phyloP scores from a whole-genome alignment of 2,888 invertebrate genomes.

The Scotopteryx bipunctaria region DNA sequence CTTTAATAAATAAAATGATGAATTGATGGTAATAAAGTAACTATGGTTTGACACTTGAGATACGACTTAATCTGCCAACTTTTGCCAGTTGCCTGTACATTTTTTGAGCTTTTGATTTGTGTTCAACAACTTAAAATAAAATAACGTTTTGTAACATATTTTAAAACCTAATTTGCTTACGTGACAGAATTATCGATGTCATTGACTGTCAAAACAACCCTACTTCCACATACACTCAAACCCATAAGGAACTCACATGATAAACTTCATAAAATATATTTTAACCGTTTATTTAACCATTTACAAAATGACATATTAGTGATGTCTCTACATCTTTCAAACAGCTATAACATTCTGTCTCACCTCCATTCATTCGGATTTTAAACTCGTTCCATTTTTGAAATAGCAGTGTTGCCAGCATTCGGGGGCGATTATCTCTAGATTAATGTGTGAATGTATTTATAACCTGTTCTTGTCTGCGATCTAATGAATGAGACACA shows the following conservation, averaged over 20 bases:
- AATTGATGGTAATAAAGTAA: too few relatives aligned
- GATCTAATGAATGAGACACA: constrained; percentile 22
- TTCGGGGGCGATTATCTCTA: constrained; percentile 29
- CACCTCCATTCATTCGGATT: constrained; percentile 32
- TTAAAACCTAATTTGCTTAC: not conserved
- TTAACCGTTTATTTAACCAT: constrained; percentile 17
- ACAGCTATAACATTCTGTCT: constrained; percentile 21
- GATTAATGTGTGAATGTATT: constrained; percentile 34
- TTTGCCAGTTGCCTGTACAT: too few relatives aligned
- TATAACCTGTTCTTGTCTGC: constrained; percentile 24
- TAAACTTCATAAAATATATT: constrained; percentile 1
- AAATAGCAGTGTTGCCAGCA: constrained; percentile 34
- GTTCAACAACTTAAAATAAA: too few relatives aligned
- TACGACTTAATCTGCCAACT: too few relatives aligned
- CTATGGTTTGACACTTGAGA: too few relatives aligned
- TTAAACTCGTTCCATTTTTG: constrained; percentile 33
- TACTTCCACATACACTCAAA: not conserved
- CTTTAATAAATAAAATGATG: too few relatives aligned
- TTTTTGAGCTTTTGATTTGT: too few relatives aligned
- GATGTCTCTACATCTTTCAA: constrained; percentile 31
- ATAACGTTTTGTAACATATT: too few relatives aligned
- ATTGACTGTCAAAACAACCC: constrained; percentile 13
- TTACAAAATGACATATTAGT: constrained; percentile 31
- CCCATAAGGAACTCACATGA: not conserved
- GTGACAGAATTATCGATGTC: constrained; percentile 1